Evolutionary conservation across 2,888 invertebrate species (phyloP).

Genomic region (Eupithecia subfuscata): DNA sequence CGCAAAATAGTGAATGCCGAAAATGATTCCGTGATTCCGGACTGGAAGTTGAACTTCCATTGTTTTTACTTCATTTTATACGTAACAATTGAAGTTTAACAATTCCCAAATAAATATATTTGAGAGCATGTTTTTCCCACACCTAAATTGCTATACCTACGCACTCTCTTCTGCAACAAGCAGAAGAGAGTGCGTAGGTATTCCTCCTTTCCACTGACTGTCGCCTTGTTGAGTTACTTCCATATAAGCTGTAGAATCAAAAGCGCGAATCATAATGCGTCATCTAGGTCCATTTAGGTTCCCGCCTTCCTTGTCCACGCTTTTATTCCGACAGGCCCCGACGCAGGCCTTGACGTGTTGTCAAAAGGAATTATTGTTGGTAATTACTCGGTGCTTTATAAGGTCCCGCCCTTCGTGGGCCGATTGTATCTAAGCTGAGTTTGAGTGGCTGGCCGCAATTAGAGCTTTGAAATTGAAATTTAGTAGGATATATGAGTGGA

Average conservation of each 20-base stretch:
- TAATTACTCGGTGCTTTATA: conserved; percentile 58
- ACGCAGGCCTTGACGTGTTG: conserved; percentile 34
- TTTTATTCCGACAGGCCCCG: conserved; percentile 13
- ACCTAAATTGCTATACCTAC: too few species aligned
- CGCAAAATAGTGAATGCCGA: background rate
- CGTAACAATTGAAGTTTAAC: too few species aligned
- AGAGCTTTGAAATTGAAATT: conserved; percentile 29
- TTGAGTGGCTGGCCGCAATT: conserved; percentile 31
- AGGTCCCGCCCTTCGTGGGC: conserved; percentile 48
- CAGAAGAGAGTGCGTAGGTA: background rate
- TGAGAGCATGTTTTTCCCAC: too few species aligned
- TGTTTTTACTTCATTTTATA: background rate
- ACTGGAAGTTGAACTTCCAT: background rate
- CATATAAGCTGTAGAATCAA: background rate
- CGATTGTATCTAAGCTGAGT: conserved; percentile 48
- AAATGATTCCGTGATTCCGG: background rate
- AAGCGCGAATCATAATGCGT: background rate
- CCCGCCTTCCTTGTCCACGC: conserved; percentile 9
- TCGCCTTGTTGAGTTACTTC: background rate
- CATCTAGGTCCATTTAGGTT: conserved; percentile 4
- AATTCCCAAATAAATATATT: too few species aligned
- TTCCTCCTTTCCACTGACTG: background rate
- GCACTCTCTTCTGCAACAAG: too few species aligned
- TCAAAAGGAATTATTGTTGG: conserved; percentile 47
- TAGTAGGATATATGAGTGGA: background rate